Evolutionary conservation across 2,888 invertebrate species (phyloP), one percentile per base, ranked within the genome.

Genomic region (Diarsia mendica): DNA sequence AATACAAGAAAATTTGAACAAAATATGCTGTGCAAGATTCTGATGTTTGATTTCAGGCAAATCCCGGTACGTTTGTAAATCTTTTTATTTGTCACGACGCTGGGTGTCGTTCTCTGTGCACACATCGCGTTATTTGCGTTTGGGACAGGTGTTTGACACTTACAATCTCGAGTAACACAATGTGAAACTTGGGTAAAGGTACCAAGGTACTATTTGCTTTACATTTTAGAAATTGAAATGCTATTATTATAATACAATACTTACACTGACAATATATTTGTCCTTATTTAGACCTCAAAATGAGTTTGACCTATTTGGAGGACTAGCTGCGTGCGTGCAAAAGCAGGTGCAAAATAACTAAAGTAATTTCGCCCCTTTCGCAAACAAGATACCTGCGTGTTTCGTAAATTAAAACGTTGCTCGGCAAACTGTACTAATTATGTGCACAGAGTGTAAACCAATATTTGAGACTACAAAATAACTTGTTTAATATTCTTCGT

Each of bases 11-110:
- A 82, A 58, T 2, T 65, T 49, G 2, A 78, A 69, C 70, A 51
- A 77, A 86, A 86, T 72, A 71, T 83, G 70, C 46, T 46, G 39
- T 65, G 68, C 67, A 51, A 67, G 53, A 69, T 72, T 88, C 77
- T 76, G 73, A 86, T 85, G 85, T 87, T 85, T 83, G 76, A 82
- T 85, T 79, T 79, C 68, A 64, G 68, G 63, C 69, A 70, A 83
- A 89, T 87, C 87, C 82, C 85, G 48, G 67, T 55, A 77, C 67
- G 86, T 79, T 82, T 87, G 72, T 87, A 90, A 91, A 91, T 90
- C 88, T 87, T 87, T 91, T 86, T 90, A 89, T 89, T 88, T 87
- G 87, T 87, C 78, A 83, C 85, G 80, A 84, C 74, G 65, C 80
- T 83, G 77, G 75, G 75, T 80, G 72, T 83, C 66, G 72, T 79